Base-by-base conservation (phyloP, 2,113 vertebrate species). In the Triplophysa siluroides region DNA sequence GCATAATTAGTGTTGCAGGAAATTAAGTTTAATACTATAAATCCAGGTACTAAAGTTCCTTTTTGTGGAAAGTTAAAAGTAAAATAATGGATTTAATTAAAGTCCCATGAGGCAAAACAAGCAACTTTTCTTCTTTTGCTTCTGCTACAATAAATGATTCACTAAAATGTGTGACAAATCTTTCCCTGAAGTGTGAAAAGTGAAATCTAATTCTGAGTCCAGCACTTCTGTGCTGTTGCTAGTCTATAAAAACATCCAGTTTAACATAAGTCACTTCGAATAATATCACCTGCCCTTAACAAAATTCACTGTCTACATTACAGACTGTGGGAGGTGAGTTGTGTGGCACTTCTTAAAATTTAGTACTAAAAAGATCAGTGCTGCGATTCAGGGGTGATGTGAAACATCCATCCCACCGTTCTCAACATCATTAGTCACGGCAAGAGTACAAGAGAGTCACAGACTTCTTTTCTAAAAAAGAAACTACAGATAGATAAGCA, bases 401-500 rank as follows among this genome's bases (percentile, higher is more conserved):
- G 56, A 67, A 33, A 64, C 60, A 65, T 79, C 66, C 16, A 58
- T 67, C 24, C 38, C 26, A 61, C 50, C 19, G 43, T 8, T 33
- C 14, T 47, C 21, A 7, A 23, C 38, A 83, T 75, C 66, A 71
- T 29, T 58, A 50, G n/a, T n/a, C 29, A 24, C 47, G 16, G 67
- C 50, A 23, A 29, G 26, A 38, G 26, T 38, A 23, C 18, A 61
- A 74, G 6, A 41, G 54, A 73, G 13, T 23, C 54, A 23, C 11
- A 38, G 29, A 41, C 52, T 72, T 56, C 54, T 54, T 72, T 70
- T 16, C 41, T 23, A 21, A 33, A 38, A 26, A 43, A 60, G 74
- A 33, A 54, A 78, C 41, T n/a, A 11, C 11, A 45, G 43, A 45
- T 2, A 52, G 76, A 83, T 21, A 73, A 74, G 54, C 63, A 60